A percentile compares a stretch with the other conserved stretches of the same genome.
phyloP scores from a whole-genome alignment of 1,140 invertebrate species.

The Melanaphis sacchari region DNA sequence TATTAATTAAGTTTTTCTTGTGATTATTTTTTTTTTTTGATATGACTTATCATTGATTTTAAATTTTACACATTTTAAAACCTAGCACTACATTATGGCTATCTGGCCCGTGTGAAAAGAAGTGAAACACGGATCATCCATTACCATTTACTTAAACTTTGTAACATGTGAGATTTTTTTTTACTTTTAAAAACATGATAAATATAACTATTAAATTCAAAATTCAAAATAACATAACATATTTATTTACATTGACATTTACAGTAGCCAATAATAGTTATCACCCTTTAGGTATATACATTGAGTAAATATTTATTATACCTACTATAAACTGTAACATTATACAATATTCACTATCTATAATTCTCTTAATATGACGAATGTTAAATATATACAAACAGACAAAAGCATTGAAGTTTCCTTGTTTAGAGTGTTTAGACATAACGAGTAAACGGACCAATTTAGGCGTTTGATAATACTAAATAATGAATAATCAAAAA shows the following conservation, averaged over 20 bases:
- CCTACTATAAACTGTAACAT: neutral
- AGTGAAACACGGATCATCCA: neutral
- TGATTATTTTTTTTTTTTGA: too few relatives aligned
- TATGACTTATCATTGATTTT: too few relatives aligned
- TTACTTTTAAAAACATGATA: neutral
- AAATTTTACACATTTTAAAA: neutral
- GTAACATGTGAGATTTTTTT: neutral
- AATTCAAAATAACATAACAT: neutral
- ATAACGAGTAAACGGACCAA: neutral
- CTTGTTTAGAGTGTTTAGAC: conserved; percentile 14
- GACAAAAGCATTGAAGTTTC: neutral
- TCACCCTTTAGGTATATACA: neutral
- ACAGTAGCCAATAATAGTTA: neutral
- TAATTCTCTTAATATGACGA: neutral
- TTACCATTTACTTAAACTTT: neutral
- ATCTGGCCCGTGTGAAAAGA: neutral
- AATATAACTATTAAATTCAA: neutral
- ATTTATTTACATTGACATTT: neutral
- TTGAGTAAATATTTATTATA: neutral
- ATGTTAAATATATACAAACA: neutral
- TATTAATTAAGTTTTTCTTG: too few relatives aligned
- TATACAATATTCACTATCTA: neutral
- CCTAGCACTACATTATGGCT: neutral
- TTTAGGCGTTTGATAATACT: neutral
- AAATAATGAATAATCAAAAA: neutral